Conservation (phyloP, 2,113 vertebrate species). For the Dasyurus viverrinus region DNA sequence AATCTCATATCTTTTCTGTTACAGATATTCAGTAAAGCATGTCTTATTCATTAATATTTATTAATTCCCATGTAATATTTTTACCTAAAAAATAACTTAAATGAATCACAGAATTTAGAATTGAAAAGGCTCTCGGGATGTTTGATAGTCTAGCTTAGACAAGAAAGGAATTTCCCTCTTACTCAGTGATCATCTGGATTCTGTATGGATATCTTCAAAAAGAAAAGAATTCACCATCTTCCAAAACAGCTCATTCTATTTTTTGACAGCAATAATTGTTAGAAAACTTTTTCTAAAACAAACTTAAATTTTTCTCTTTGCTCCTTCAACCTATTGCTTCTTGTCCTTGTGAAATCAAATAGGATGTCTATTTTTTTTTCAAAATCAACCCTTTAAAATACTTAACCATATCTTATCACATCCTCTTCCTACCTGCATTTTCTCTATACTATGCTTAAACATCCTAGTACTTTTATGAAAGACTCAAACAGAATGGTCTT, state of each 20-base stretch:
- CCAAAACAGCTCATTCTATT: not conserved
- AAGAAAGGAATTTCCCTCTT: not conserved
- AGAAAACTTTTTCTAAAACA: not conserved
- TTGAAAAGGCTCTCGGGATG: not conserved
- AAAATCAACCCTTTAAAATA: not conserved
- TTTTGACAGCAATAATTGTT: not conserved
- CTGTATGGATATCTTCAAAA: not conserved
- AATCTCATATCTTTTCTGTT: not conserved
- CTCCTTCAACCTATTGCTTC: not conserved
- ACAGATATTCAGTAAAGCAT: not conserved
- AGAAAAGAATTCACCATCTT: not conserved
- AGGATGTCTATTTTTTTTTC: not conserved
- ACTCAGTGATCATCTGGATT: not conserved
- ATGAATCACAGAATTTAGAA: not conserved
- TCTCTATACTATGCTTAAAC: not conserved
- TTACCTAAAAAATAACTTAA: not conserved
- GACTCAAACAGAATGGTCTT: not conserved
- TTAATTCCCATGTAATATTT: not conserved
- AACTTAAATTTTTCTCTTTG: not conserved
- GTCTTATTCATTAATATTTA: not conserved
- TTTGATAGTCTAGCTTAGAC: not conserved
- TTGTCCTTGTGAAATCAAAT: not conserved
- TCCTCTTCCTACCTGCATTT: not conserved
- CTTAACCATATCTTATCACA: not conserved
- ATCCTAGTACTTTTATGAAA: not conserved